These are phyloP conservation scores for Aphelocoma californica DNA, from an alignment of 2,797 vertebrate genomes.

Conservation along the genomic window DNA sequence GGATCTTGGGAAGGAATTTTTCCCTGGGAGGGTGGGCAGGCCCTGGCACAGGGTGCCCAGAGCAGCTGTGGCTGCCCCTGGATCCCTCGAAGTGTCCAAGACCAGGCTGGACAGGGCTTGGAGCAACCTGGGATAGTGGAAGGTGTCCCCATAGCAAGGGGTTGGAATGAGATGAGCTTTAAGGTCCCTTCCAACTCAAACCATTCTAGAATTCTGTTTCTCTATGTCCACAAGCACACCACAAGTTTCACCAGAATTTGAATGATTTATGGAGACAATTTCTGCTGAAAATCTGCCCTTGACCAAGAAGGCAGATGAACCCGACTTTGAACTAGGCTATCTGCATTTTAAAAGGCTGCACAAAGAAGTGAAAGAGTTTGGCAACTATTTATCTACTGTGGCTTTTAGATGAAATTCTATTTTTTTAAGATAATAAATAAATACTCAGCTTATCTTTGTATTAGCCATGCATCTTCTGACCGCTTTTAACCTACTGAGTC, in stretches of 20 bases:
- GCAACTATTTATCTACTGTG: background rate
- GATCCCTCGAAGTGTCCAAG: background rate
- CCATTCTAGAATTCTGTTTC: background rate
- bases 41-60: background rate
- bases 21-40: fast-evolving
- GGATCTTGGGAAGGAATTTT: background rate
- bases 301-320: background rate
- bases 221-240: background rate
- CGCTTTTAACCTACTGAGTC: background rate
- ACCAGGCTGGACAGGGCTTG: fast-evolving
- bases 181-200: background rate
- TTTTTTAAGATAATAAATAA: background rate
- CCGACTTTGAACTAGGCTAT: background rate
- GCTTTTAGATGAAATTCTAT: background rate
- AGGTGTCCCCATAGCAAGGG: background rate
- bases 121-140: fast-evolving
- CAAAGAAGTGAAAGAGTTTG: background rate
- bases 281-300: background rate
- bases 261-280: background rate
- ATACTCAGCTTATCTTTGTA: background rate
- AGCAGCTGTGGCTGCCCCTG: background rate
- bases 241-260: background rate
- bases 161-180: background rate
- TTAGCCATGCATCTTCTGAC: background rate
- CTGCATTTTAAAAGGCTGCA: background rate